Base-by-base conservation (phyloP, 2,888 invertebrate species). In the Hermodice carunculata region DNA sequence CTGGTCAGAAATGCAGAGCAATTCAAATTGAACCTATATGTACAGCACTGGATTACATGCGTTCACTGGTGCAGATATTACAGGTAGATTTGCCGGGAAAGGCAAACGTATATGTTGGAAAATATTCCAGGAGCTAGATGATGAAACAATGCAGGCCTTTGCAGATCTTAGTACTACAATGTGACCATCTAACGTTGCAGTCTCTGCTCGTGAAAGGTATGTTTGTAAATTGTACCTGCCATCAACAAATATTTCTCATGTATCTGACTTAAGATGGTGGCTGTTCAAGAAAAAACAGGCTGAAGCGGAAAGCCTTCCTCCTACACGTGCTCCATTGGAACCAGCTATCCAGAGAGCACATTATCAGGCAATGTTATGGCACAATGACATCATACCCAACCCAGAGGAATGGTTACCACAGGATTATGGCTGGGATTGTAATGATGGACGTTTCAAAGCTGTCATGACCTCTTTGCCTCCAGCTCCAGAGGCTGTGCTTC, bases 11-110 rank as follows among this genome's bases (percentile, higher is more conserved):
- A n/a, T n/a, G n/a, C n/a, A n/a, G n/a, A n/a, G n/a, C n/a, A n/a
- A 2, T 43, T 19, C 24, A 24, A 43, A 19, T 22, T 19, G 43
- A 43, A 43, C 43, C n/a, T n/a, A n/a, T n/a, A n/a, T n/a, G n/a
- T n/a, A n/a, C n/a, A n/a, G n/a, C n/a, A n/a, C n/a, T n/a, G 28
- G 51, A 1, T 51, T 51, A 14, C 51, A 51, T 51, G 51, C 51
- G 22, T 29, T 51, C 1, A 24, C 51, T 29, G 5, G 51, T 11
- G 29, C 51, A 29, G 24, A 51, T 31, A 14, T 28, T 22, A 51
- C 51, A 1, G 51, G 51, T 26, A 26, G 31, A n/a, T 51, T 51
- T 51, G 31, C 51, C 31, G 51, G 31, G 17, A 51, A 51, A 29
- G 31, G 51, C 28, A 51, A 51, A n/a, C 26, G 14, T 28, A 51